Base-by-base conservation (phyloP, 2,797 vertebrate genomes). In the Oryzias sinensis region DNA sequence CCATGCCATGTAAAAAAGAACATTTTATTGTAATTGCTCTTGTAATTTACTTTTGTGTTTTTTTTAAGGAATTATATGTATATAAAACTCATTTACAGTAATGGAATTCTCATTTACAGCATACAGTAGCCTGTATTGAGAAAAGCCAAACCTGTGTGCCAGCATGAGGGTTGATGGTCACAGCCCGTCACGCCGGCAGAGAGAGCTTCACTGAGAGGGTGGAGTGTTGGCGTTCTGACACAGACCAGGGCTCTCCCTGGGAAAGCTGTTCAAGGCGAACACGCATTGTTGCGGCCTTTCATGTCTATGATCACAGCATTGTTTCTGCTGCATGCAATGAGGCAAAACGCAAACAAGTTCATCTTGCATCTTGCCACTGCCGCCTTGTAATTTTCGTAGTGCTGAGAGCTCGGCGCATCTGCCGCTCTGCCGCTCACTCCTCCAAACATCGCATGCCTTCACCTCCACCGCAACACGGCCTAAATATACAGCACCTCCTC, bases 321-420 rank as follows among this genome's bases (percentile, higher is more conserved):
- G 83, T 89, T 82, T 81, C 62, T 79, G 54, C 71, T 72, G 59
- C 45, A 33, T 72, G 77, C 77, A 75, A 79, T 6, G 69, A 84
- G 72, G 68, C 77, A 55, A 27, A 87, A 85, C 66, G 56, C 81
- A 88, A 90, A 89, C 81, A 80, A 80, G 74, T 79, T 68, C 60
- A 76, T 81, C 72, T 78, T 60, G 51, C 68, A 74, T 60, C 63
- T 70, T 67, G 54, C 13, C 77, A 59, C 22, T 3, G 68, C 78
- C 81, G 83, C 87, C 88, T 86, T 89, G 74, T 90, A 90, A 91
- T 69, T 88, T 85, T 62, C 88, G 84, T 40, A 41, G 25, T 4
- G 56, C n/a, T 43, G 75, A 78, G 45, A 55, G 74, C 78, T 76
- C 77, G 79, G 76, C 72, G 73, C 77, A 68, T 71, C 64, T 55